Base-by-base conservation (phyloP, 2,888 invertebrate genomes). In the Tiliacea citrago region DNA sequence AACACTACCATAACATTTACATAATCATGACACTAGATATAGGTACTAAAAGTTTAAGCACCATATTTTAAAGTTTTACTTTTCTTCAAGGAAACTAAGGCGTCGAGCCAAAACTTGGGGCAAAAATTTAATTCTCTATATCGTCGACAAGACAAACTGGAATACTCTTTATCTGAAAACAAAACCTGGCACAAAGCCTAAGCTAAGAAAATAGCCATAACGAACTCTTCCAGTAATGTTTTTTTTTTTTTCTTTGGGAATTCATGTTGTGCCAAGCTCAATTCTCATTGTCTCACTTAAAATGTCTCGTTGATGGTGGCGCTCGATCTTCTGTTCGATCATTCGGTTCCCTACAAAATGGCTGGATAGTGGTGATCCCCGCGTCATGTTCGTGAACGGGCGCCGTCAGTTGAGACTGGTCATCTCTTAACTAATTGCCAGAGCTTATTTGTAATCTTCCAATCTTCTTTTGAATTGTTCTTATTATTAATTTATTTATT, bases 161-260 rank as follows among this genome's bases (percentile, higher is more conserved):
- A 47, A 35, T 42, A 72, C 70, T 78, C 39, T 70, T 72, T 42
- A 73, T 78, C 61, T 71, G 60, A 73, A 78, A 73, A 75, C 74
- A 68, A 73, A 75, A 67, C 51, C 79, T 83, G 86, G 74, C 77
- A 82, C 57, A 73, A 69, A 72, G 67, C 75, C 75, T 84, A 39
- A 68, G n/a, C 55, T 55, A 47, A 67, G 45, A 60, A 68, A 1
- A 71, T 68, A 51, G 24, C 42, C 35, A 62, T 69, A 60, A 53
- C 49, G 18, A 55, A 55, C 29, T 67, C 29, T 16, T 68, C 9
- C n/a, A 68, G 42, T 67, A 74, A 74, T 75, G 55, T 55, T 51
- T 67, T 67, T n/a, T 58, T 45, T 47, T 68, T 68, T 35, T 24
- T 4, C 8, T 24, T 68, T 53, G 49, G 12, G 42, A 75, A 68